Percentiles rank a stretch among this genome's conserved stretches.
Conservation (phyloP, 64 coral and sea anemone genomes). For the Pachyseris speciosa region DNA sequence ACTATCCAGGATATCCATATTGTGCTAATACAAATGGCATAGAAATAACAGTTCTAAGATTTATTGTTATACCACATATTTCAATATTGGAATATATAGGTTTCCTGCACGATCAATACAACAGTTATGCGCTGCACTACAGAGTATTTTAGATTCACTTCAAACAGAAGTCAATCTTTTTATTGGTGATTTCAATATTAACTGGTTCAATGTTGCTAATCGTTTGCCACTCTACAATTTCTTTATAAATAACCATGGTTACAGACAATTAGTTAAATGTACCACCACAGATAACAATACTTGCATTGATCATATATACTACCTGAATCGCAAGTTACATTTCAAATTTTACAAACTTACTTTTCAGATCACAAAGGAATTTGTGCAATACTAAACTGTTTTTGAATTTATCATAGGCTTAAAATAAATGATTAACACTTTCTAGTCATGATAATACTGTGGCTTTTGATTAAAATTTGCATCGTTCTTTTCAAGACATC, state of each 20-base stretch:
- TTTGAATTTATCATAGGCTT: conserved; percentile 21
- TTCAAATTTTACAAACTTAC: conserved; percentile 65
- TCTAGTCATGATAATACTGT: not conserved
- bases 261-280: conserved; percentile 62
- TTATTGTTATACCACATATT: no score
- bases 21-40: no score
- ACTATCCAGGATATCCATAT: no score
- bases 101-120: no score
- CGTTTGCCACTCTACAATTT: conserved; percentile 71
- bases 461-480: not conserved
- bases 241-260: conserved; percentile 54
- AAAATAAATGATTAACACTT: not conserved
- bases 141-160: no score
- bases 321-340: conserved; percentile 38
- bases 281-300: conserved; percentile 54
- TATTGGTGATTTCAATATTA: no score
- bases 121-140: no score
- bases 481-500: not conserved
- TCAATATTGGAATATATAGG: no score
- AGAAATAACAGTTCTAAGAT: no score
- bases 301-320: conserved; percentile 68
- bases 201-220: conserved; percentile 72
- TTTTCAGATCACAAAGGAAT: conserved; percentile 70
- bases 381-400: conserved; percentile 70
- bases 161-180: no score